Conservation (phyloP, 2,113 vertebrate genomes). For the Carassius gibelio region DNA sequence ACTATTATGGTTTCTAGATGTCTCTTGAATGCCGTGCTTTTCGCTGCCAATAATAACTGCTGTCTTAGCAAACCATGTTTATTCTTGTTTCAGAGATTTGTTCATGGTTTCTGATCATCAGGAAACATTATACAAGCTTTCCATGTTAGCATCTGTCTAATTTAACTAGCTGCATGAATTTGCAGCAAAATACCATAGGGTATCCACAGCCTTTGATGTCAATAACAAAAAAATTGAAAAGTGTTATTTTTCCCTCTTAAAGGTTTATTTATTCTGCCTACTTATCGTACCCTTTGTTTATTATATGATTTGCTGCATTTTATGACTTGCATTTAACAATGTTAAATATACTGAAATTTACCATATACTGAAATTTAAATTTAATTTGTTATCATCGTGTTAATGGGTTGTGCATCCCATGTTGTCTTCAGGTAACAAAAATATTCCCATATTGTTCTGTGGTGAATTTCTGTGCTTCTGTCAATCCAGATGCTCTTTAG, state of each 20-base stretch:
- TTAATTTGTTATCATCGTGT: too few relatives aligned
- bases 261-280: background rate
- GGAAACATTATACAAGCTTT: constrained; percentile 1
- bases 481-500: too few relatives aligned
- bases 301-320: background rate
- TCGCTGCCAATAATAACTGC: background rate
- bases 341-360: too few relatives aligned
- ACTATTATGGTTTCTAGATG: background rate
- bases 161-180: constrained; percentile 14
- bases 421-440: too few relatives aligned
- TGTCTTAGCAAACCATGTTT: constrained; percentile 1
- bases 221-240: background rate
- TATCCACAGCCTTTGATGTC: constrained; percentile 8
- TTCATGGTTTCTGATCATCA: background rate
- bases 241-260: constrained; percentile 9
- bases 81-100: background rate
- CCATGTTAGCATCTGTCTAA: constrained; percentile 8
- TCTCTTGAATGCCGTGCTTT: background rate
- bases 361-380: too few relatives aligned
- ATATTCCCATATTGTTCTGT: too few relatives aligned
- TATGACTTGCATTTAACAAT: too few relatives aligned
- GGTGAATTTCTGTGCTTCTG: too few relatives aligned
- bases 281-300: background rate
- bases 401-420: too few relatives aligned
- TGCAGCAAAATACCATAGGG: background rate